Conservation (phyloP, 2,797 vertebrate species). For the Trachops cirrhosus region DNA sequence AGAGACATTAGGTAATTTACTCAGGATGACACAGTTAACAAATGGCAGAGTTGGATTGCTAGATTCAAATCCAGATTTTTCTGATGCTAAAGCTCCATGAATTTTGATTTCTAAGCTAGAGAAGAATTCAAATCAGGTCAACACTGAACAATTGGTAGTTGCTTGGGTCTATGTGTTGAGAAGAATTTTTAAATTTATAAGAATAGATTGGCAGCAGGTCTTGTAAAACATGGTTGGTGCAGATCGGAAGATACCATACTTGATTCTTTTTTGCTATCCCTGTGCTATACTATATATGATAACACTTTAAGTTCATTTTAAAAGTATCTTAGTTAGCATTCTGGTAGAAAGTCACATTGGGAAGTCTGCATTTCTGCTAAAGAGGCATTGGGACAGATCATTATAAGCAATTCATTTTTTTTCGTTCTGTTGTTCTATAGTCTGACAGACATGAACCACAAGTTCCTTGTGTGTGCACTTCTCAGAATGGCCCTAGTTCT, state of each 20-base stretch:
- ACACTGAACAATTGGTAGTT: background rate
- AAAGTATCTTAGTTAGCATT: background rate
- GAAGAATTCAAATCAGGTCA: background rate
- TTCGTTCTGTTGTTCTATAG: background rate
- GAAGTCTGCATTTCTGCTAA: slow-evolving; percentile 6
- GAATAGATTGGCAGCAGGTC: background rate
- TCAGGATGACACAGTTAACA: background rate
- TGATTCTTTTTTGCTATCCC: background rate
- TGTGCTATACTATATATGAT: background rate
- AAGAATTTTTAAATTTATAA: slow-evolving; percentile 17
- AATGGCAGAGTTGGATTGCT: background rate
- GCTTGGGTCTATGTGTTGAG: background rate
- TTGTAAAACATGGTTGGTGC: background rate
- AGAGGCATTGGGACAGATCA: background rate
- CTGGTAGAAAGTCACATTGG: background rate
- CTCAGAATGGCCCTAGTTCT: background rate
- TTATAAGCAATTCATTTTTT: background rate
- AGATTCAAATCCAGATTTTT: slow-evolving; percentile 5
- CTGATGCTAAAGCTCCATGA: background rate
- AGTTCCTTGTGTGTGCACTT: background rate
- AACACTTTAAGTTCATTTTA: background rate
- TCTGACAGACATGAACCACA: background rate
- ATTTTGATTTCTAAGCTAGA: slow-evolving; percentile 17
- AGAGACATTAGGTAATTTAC: slow-evolving; percentile 7
- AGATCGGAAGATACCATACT: background rate